These are phyloP conservation scores for Parus major DNA, from an alignment of 2,113 vertebrate species.

Conservation along the genomic window DNA sequence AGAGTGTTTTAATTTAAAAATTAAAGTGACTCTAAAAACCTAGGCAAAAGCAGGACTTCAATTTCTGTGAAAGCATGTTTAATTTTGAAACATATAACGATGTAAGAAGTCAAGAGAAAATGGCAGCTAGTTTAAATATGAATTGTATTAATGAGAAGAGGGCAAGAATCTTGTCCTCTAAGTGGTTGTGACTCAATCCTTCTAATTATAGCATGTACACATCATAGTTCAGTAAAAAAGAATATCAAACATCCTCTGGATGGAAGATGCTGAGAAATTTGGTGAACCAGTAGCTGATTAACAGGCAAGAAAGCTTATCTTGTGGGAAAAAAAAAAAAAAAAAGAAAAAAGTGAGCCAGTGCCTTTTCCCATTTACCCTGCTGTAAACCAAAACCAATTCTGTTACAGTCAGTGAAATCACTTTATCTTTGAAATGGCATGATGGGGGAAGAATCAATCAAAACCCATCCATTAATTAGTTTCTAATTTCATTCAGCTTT, in stretches of 20 bases:
- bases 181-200: constrained; percentile 59
- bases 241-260: neutral
- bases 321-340: neutral
- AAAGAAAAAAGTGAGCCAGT: neutral
- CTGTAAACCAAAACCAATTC: neutral
- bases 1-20: neutral
- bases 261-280: neutral
- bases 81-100: constrained; percentile 9
- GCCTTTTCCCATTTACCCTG: neutral
- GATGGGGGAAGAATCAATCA: neutral
- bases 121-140: constrained; percentile 58
- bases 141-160: constrained; percentile 58
- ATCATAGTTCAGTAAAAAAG: constrained; percentile 14
- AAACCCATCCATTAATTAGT: neutral
- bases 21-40: neutral
- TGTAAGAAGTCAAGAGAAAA: constrained; percentile 27
- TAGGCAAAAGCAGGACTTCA: neutral
- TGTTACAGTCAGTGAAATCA: neutral
- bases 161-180: constrained; percentile 33
- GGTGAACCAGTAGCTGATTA: neutral
- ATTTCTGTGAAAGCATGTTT: constrained; percentile 26
- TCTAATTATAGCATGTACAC: constrained; percentile 35
- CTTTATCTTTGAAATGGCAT: neutral
- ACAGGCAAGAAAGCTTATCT: neutral
- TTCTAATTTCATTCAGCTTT: neutral